Base-by-base conservation (phyloP, 2,888 invertebrate species). In the Leptothorax acervorum region DNA sequence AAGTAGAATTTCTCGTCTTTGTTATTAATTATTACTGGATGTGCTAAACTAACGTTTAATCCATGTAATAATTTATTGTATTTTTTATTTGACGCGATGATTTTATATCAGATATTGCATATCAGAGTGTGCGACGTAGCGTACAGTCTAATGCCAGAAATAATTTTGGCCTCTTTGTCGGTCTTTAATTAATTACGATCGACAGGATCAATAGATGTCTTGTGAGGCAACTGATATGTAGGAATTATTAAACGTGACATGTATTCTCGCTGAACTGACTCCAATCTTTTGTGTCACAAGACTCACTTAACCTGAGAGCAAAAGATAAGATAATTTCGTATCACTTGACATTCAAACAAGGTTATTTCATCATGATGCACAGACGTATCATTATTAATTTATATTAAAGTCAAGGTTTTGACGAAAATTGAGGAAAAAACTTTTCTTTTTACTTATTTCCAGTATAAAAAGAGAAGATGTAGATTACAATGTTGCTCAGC, bases 131-230 rank as follows among this genome's bases (percentile, higher is more conserved):
- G 31, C 23, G 12, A 76, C 6, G 6, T 35, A 35, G 31, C 51
- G 9, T 35, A 62, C 18, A 62, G 28, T 60, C 23, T 66, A 86
- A 85, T 83, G 75, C 68, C 83, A 85, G 87, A 87, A 90, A 90
- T 91, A 90, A 91, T 91, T 91, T 78, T 74, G 83, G 76, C 75
- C 68, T 87, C 35, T 83, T 86, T 88, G 85, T 82, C 78, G 76
- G 86, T 74, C 82, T 90, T 91, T 93, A 93, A 93, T 93, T 93
- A 93, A 93, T 93, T 92, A 93, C 89, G 88, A 84, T 88, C 85
- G 82, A 85, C 75, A 90, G 88, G 91, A 93, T 93, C 92, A 92
- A 93, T 93, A 92, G 88, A 45, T 89, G 84, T 91, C 90, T 90
- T 91, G 83, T 57, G 91, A 85, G 91, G 85, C 87, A 82, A 87